Evolutionary conservation across 2,888 invertebrate genomes (phyloP).

Genomic region (Drosophila dives): DNA sequence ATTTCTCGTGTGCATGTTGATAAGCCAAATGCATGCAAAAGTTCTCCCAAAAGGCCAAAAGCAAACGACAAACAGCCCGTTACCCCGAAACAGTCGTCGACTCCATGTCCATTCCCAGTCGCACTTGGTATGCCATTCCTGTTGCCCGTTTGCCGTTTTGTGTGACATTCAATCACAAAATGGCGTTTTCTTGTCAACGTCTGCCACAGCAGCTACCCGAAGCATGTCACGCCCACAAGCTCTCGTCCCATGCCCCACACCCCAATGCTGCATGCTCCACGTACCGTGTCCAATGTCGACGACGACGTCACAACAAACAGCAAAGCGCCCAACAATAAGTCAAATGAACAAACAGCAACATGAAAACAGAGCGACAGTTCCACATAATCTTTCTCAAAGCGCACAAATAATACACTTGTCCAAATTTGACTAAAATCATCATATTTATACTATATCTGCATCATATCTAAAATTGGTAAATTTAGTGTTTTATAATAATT

Average conservation of each 20-base stretch:
- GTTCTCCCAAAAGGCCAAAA: conserved; percentile 42
- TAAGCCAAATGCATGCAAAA: conserved; percentile 76
- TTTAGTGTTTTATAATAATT: neutral
- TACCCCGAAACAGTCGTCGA: conserved; percentile 4
- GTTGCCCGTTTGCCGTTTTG: conserved; percentile 51
- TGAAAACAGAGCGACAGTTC: conserved; percentile 32
- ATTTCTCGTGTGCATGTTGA: conserved; percentile 72
- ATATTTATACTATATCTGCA: neutral
- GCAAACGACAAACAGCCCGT: conserved; percentile 28
- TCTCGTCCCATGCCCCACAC: conserved; percentile 23
- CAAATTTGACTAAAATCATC: neutral
- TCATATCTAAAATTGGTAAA: neutral
- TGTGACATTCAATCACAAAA: conserved; percentile 83
- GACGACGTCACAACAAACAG: conserved; percentile 63
- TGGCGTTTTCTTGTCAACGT: conserved; percentile 83
- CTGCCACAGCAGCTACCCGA: conserved; percentile 66
- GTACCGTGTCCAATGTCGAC: conserved; percentile 17
- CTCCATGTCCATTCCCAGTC: conserved; percentile 34
- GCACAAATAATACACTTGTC: conserved; percentile 42
- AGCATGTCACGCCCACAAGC: conserved; percentile 71
- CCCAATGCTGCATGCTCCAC: conserved; percentile 7
- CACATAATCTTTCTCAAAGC: conserved; percentile 8
- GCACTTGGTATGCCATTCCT: conserved; percentile 32
- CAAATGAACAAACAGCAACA: conserved; percentile 72
- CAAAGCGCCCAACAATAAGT: conserved; percentile 72